Evolutionary conservation across 92 coral and sea anemone genomes (phyloP).

Genomic region (Paragorgia papillata): DNA sequence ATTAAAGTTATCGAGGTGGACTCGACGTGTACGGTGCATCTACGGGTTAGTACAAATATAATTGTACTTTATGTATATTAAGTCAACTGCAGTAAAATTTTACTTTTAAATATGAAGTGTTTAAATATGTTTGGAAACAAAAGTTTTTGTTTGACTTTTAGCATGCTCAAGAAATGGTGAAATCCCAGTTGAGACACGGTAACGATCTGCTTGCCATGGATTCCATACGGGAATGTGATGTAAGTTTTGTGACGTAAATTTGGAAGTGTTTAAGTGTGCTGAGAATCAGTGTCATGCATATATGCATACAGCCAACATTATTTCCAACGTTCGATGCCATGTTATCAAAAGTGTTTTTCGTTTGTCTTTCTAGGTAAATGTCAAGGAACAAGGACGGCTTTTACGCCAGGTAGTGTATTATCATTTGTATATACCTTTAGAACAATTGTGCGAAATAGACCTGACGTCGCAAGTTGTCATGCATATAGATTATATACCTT

Average conservation of each 20-base stretch:
- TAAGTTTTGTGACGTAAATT: constrained; percentile 53
- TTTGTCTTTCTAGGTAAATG: constrained; percentile 72
- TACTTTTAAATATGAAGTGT: too few relatives aligned
- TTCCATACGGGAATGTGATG: constrained; percentile 90
- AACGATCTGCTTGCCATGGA: constrained; percentile 97
- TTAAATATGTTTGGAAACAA: too few relatives aligned
- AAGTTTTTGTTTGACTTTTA: constrained; percentile 17
- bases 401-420: constrained; percentile 57
- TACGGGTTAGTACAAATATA: constrained; percentile 59
- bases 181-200: constrained; percentile 92
- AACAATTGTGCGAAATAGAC: background rate
- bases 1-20: constrained; percentile 69
- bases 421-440: background rate
- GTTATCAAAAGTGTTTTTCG: too few relatives aligned
- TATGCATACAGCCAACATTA: too few relatives aligned
- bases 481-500: too few relatives aligned
- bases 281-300: too few relatives aligned
- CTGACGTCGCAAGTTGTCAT: too few relatives aligned
- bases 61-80: too few relatives aligned
- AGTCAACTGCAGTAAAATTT: too few relatives aligned
- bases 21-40: constrained; percentile 69
- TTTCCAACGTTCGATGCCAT: too few relatives aligned
- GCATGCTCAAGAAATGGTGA: constrained; percentile 98
- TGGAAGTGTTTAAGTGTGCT: too few relatives aligned
- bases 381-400: constrained; percentile 94